Evolutionary conservation across 2,113 vertebrate genomes (phyloP).

Genomic region (human (Homo sapiens)): GRCh38 chr4:82254001-82254500

Average conservation of each 20-base stretch:
- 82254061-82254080: not conserved
- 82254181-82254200: slow-evolving; percentile 19
- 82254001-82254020: not conserved
- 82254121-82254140: not conserved
- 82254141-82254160: slow-evolving; percentile 5
- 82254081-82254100: not conserved
- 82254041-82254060: not conserved
- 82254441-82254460: not conserved
- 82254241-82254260: not conserved
- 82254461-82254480: not conserved
- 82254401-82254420: not conserved
- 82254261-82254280: not conserved
- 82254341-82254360: not conserved
- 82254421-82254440: not conserved
- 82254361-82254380: not conserved
- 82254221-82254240: not conserved
- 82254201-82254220: slow-evolving; percentile 5
- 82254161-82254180: not conserved
- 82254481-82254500: not conserved
- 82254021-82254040: not conserved
- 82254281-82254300: not conserved
- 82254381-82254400: not conserved
- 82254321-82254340: not conserved
- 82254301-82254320: not conserved
- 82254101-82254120: not conserved